These are phyloP conservation scores for Leistus spinibarbis DNA, from an alignment of 2,888 invertebrate genomes.

Conservation along the genomic window DNA sequence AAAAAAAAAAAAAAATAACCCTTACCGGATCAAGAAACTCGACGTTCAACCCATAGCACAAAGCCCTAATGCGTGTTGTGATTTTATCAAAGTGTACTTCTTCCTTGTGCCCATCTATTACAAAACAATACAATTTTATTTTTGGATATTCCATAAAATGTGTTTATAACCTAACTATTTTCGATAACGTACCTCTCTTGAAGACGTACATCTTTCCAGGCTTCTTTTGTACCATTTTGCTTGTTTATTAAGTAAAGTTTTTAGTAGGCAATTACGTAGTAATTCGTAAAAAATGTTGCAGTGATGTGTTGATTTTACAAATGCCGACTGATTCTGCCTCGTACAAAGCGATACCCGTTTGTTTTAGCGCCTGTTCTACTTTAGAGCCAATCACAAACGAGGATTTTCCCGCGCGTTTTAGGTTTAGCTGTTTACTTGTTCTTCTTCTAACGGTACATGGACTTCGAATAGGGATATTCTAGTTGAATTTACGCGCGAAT, in stretches of 20 bases:
- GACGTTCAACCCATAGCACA: slow-evolving; percentile 94
- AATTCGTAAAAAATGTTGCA: too few species aligned
- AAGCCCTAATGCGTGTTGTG: slow-evolving; percentile 91
- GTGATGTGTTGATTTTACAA: not conserved
- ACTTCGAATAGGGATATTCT: too few species aligned
- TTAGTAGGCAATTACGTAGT: not conserved
- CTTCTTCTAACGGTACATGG: not conserved
- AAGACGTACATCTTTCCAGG: slow-evolving; percentile 59
- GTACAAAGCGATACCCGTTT: slow-evolving; percentile 11
- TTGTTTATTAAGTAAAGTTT: not conserved
- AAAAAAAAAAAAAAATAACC: slow-evolving; percentile 13
- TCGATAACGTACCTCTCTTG: slow-evolving; percentile 58
- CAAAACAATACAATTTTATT: not conserved
- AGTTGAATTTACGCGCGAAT: too few species aligned
- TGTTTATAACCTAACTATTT: not conserved
- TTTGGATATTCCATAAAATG: not conserved
- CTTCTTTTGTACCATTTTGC: slow-evolving; percentile 58
- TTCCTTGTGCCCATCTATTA: slow-evolving; percentile 84
- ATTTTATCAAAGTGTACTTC: slow-evolving; percentile 97
- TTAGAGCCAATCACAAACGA: slow-evolving; percentile 5
- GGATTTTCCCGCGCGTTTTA: not conserved
- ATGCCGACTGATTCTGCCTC: not conserved
- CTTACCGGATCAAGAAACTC: slow-evolving; percentile 95
- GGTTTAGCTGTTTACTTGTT: not conserved
- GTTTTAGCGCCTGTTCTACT: slow-evolving; percentile 19